These are phyloP conservation scores for Zaprionus camerounensis DNA, from an alignment of 1,140 invertebrate species.

Conservation along the genomic window DNA sequence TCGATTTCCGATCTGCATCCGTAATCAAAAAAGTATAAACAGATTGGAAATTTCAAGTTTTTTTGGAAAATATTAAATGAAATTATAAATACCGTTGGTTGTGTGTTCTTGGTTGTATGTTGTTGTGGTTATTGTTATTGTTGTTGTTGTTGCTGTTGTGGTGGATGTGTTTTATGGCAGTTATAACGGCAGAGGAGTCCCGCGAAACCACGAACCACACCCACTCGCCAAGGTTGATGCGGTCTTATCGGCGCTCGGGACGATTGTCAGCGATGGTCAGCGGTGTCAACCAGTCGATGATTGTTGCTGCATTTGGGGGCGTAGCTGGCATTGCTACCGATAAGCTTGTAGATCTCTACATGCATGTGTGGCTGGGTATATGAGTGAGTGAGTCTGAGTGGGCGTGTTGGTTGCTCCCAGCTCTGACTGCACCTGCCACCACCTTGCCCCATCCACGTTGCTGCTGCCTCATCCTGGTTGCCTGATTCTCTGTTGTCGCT, in stretches of 20 bases:
- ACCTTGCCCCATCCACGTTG: background rate
- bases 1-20: background rate
- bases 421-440: conserved; percentile 7
- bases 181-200: conserved; percentile 4
- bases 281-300: conserved; percentile 11
- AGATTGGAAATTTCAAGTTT: background rate
- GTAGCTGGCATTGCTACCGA: conserved; percentile 14
- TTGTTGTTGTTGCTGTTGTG: conserved; percentile 35
- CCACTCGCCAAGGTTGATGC: background rate
- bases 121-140: conserved; percentile 54
- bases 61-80: conserved; percentile 27
- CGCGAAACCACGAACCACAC: background rate
- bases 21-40: background rate
- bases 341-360: conserved; percentile 9
- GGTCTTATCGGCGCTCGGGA: background rate
- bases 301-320: conserved; percentile 20
- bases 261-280: conserved; percentile 6
- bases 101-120: conserved; percentile 69
- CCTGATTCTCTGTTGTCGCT: background rate
- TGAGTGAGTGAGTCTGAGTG: background rate
- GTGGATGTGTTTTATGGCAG: conserved; percentile 38
- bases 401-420: background rate
- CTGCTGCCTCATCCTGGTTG: conserved; percentile 5
- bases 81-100: conserved; percentile 82
- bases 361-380: conserved; percentile 2